Percentiles rank a stretch among this genome's conserved stretches.
Conservation (phyloP, 2,888 invertebrate genomes). For the Drosophila maculinotata region DNA sequence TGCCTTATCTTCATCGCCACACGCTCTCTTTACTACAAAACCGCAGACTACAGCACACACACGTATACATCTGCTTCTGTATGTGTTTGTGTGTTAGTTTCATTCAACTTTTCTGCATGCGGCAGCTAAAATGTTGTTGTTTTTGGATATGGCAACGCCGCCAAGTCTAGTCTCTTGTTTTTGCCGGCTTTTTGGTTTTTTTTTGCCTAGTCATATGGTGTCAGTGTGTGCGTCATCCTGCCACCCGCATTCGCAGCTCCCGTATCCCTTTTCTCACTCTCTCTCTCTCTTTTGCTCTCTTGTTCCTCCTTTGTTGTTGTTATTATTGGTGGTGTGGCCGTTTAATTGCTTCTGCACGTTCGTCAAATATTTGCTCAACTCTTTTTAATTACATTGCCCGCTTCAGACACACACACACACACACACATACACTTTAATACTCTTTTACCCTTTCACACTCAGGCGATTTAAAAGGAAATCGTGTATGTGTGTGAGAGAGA, state of each 20-base stretch:
- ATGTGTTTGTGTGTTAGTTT: constrained; percentile 37
- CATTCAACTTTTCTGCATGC: constrained; percentile 61
- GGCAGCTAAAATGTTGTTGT: constrained; percentile 49
- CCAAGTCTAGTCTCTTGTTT: constrained; percentile 47
- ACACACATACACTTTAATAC: constrained; percentile 16
- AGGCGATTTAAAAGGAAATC: constrained; percentile 39
- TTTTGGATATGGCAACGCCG: constrained; percentile 53
- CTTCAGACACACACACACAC: constrained; percentile 32
- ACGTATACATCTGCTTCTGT: constrained; percentile 6
- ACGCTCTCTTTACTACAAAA: constrained; percentile 29
- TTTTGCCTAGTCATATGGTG: constrained; percentile 46
- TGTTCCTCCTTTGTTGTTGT: constrained; percentile 22
- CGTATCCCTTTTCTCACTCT: too few relatives aligned
- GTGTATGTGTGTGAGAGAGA: constrained; percentile 7
- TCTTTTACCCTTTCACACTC: constrained; percentile 60
- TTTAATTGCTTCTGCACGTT: constrained; percentile 77
- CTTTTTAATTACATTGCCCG: constrained; percentile 76
- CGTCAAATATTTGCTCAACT: constrained; percentile 79
- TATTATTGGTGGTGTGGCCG: constrained; percentile 50
- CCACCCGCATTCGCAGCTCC: constrained; percentile 22
- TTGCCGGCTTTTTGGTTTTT: constrained; percentile 44
- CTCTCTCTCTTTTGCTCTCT: constrained; percentile 15
- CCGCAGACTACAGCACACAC: constrained; percentile 20
- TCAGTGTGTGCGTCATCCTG: constrained; percentile 62
- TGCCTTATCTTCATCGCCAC: constrained; percentile 60